A percentile compares a stretch with the other conserved stretches of the same genome.
Conservation (phyloP, 2,113 vertebrate species). For the Phyllostomus hastatus region DNA sequence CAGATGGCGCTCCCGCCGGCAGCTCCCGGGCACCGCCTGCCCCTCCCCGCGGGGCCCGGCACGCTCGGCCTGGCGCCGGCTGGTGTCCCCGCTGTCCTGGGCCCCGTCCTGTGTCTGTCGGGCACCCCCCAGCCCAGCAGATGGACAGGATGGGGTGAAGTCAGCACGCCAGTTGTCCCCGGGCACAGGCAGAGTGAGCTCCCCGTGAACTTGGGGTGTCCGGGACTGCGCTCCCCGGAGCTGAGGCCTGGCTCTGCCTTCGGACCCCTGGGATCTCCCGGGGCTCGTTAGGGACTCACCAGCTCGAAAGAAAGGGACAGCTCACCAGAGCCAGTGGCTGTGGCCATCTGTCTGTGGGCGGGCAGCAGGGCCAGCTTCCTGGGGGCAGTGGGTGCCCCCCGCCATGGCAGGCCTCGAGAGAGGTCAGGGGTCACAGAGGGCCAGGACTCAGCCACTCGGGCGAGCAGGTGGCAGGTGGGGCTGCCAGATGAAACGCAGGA, state of each 20-base stretch:
- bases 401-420: rapidly evolving
- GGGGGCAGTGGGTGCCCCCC: background rate
- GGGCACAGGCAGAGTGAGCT: constrained; percentile 56
- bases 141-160: background rate
- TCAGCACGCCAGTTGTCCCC: background rate
- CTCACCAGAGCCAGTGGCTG: constrained; percentile 1
- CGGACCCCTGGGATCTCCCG: constrained; percentile 36
- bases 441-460: background rate
- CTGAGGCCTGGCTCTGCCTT: constrained; percentile 64
- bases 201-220: constrained; percentile 57
- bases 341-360: background rate
- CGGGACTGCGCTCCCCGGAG: constrained; percentile 54
- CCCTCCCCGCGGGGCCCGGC: constrained; percentile 4
- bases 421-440: background rate
- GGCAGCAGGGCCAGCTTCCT: constrained; percentile 21
- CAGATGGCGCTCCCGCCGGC: constrained; percentile 54
- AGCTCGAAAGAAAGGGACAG: constrained; percentile 63
- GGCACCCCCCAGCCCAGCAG: background rate
- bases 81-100: background rate
- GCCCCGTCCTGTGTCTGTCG: background rate
- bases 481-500: background rate
- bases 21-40: background rate
- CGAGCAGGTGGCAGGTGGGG: background rate
- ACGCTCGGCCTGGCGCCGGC: background rate
- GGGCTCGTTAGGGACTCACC: constrained; percentile 74